Percentiles rank a stretch among this genome's conserved stretches.
These are phyloP conservation scores for Helicolenus hilgendorfi DNA, from an alignment of 2,797 vertebrate genomes.

Conservation along the genomic window DNA sequence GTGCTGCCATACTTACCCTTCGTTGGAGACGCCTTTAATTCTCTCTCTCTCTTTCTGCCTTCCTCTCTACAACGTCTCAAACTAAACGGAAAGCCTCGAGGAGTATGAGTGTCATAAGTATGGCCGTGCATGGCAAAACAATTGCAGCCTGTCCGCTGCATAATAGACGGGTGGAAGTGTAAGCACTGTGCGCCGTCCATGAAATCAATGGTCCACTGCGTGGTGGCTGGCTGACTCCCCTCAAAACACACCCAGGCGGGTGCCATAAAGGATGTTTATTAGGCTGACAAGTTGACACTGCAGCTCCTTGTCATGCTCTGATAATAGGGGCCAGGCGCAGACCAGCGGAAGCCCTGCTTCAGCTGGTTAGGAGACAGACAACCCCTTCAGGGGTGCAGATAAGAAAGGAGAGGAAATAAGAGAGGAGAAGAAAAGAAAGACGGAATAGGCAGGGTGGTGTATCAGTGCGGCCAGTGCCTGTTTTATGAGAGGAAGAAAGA, in stretches of 20 bases:
- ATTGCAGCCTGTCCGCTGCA: constrained; percentile 68
- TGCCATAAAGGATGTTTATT: constrained; percentile 88
- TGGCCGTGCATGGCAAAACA: constrained; percentile 76
- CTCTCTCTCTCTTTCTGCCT: not conserved
- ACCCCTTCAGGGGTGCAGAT: constrained; percentile 72
- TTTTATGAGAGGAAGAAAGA: constrained; percentile 27
- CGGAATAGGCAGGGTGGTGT: constrained; percentile 12
- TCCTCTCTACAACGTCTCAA: constrained; percentile 7
- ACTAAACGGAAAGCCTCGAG: constrained; percentile 38
- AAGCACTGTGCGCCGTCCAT: constrained; percentile 66
- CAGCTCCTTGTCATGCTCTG: constrained; percentile 84
- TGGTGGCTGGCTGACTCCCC: constrained; percentile 66
- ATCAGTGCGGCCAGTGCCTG: constrained; percentile 16
- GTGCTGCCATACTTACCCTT: constrained; percentile 2
- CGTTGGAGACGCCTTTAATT: constrained; percentile 17
- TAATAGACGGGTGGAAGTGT: constrained; percentile 72
- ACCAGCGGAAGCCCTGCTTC: constrained; percentile 69
- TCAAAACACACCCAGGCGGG: constrained; percentile 75
- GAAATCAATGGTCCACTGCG: constrained; percentile 82
- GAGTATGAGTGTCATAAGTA: constrained; percentile 70
- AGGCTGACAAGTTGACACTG: constrained; percentile 84
- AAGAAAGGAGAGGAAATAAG: constrained; percentile 58
- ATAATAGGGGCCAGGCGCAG: constrained; percentile 81
- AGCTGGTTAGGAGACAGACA: constrained; percentile 79
- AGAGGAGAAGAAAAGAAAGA: constrained; percentile 5